A percentile compares a stretch with the other conserved stretches of the same genome.
Evolutionary conservation across 2,797 vertebrate species (phyloP).

Genomic region (Clamator glandarius): DNA sequence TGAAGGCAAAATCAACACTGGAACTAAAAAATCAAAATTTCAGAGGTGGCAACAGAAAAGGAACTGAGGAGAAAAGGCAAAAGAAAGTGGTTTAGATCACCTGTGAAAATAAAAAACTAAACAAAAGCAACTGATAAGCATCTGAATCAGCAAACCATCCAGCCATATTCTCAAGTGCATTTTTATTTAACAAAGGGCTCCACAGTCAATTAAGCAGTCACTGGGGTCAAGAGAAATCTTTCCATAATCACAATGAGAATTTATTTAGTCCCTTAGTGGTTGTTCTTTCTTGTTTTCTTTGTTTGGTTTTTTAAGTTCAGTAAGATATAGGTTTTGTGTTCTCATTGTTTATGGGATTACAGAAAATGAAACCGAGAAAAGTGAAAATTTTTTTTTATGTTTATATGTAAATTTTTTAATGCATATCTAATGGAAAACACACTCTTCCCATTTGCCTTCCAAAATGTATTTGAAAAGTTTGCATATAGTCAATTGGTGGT

Average conservation of each 20-base stretch:
- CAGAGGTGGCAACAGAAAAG: not conserved
- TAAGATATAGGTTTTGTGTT: not conserved
- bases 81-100: not conserved
- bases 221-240: slow-evolving; percentile 5
- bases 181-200: slow-evolving; percentile 30
- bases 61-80: not conserved
- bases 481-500: fast-evolving
- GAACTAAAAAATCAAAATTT: not conserved
- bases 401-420: not conserved
- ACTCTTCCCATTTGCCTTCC: not conserved
- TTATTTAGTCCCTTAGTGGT: not conserved
- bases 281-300: not conserved
- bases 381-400: not conserved
- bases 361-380: not conserved
- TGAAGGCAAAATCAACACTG: not conserved
- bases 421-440: not conserved
- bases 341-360: not conserved
- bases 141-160: slow-evolving; percentile 19
- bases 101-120: not conserved
- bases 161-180: slow-evolving; percentile 24
- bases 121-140: not conserved
- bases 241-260: not conserved
- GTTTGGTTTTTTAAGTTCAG: no score
- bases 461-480: not conserved
- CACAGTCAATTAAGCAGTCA: slow-evolving; percentile 43